Conservation (phyloP, 2,797 vertebrate genomes). For the Cyclura pinguis region DNA sequence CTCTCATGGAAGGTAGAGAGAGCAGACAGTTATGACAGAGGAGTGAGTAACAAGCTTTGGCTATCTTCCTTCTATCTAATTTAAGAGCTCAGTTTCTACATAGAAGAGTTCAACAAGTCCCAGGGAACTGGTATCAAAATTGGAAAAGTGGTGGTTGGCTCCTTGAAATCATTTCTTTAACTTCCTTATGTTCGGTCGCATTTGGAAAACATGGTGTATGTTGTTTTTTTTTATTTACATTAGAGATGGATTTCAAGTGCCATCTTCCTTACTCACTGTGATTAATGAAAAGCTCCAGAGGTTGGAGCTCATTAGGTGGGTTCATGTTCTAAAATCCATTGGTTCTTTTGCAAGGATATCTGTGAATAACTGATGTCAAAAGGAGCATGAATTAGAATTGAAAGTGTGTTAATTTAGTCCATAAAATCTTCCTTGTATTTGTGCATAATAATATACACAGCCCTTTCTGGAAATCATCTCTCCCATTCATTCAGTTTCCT, state of each 20-base stretch:
- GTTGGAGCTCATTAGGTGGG: neutral
- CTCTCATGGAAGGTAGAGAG: slow-evolving; percentile 98
- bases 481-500: neutral
- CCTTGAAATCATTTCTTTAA: neutral
- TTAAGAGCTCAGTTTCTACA: slow-evolving; percentile 4
- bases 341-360: neutral
- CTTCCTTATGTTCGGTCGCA: neutral
- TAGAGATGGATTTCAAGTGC: neutral
- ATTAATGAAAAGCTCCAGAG: neutral
- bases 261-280: neutral
- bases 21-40: slow-evolving; percentile 96
- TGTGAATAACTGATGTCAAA: neutral
- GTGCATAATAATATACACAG: neutral
- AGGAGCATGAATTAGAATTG: neutral
- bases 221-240: neutral
- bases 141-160: neutral
- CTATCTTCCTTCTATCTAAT: slow-evolving; percentile 9
- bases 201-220: neutral
- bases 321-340: neutral
- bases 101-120: neutral
- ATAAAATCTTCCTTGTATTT: neutral
- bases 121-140: neutral
- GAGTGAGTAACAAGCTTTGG: slow-evolving; percentile 80
- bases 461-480: neutral
- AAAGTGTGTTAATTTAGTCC: neutral